phyloP scores from a whole-genome alignment of 1,140 invertebrate genomes.

The Panagrolaimus sp. region DNA sequence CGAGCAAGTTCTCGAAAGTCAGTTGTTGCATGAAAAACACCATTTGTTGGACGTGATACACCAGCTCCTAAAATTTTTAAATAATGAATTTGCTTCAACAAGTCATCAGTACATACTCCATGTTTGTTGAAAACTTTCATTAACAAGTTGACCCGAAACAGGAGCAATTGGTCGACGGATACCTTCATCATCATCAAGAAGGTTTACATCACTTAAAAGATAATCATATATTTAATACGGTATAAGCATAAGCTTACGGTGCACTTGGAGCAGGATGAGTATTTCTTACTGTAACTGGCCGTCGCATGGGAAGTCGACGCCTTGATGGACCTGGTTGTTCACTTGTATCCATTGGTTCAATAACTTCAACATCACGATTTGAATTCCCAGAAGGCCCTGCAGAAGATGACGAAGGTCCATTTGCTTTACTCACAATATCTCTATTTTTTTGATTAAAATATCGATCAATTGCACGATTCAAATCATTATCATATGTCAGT shows the following conservation, averaged over 20 bases:
- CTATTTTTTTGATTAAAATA: slow-evolving; percentile 2
- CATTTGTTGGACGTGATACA: background rate
- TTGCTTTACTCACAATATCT: background rate
- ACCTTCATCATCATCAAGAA: background rate
- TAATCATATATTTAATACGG: no score
- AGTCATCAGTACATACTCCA: background rate
- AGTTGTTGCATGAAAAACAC: background rate
- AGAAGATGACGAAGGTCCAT: background rate
- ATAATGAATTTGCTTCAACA: no score
- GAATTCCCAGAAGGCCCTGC: background rate
- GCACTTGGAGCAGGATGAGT: background rate
- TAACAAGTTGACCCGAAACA: background rate
- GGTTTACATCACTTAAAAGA: no score
- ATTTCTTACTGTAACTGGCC: background rate
- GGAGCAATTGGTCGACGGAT: slow-evolving; percentile 1
- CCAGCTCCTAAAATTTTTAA: background rate
- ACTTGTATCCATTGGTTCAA: background rate
- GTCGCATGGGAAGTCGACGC: background rate
- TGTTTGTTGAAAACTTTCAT: background rate
- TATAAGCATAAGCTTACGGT: background rate
- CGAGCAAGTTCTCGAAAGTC: background rate
- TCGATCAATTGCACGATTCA: background rate
- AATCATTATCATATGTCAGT: slow-evolving; percentile 13
- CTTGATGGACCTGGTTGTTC: background rate
- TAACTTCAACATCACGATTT: background rate